Conservation (phyloP, 2,797 vertebrate genomes). For the Myoxocephalus aenaeus region DNA sequence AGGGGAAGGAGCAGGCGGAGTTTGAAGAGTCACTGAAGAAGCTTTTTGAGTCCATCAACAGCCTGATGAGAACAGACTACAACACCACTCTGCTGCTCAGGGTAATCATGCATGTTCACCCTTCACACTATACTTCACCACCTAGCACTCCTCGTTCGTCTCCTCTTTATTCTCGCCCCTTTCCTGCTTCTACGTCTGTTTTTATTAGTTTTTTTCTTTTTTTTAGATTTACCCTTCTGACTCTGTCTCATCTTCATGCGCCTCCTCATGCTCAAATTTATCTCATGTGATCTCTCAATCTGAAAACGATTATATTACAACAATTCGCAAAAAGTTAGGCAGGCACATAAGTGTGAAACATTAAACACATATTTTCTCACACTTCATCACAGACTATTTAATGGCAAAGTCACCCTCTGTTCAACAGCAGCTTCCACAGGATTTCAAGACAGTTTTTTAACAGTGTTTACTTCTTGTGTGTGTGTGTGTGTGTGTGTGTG, state of each 20-base stretch:
- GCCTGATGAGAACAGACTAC: constrained; percentile 92
- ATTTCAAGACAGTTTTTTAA: constrained; percentile 33
- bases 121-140: not conserved
- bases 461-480: constrained; percentile 18
- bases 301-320: constrained; percentile 27
- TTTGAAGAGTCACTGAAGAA: constrained; percentile 96
- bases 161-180: not conserved
- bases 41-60: constrained; percentile 98
- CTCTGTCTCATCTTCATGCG: constrained; percentile 9
- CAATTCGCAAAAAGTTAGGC: constrained; percentile 26
- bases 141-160: not conserved
- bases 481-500: constrained; percentile 16
- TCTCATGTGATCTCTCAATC: constrained; percentile 12
- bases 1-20: constrained; percentile 95
- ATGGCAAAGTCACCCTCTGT: constrained; percentile 59
- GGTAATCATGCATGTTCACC: constrained; percentile 77
- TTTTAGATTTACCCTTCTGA: not conserved
- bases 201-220: constrained; percentile 4
- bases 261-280: not conserved
- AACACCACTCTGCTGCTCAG: constrained; percentile 91
- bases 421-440: constrained; percentile 17
- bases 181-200: not conserved
- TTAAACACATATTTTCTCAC: constrained; percentile 21
- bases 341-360: constrained; percentile 39
- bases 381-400: constrained; percentile 30